Conservation (phyloP, 2,113 vertebrate genomes). For the Emydura subglobosa region DNA sequence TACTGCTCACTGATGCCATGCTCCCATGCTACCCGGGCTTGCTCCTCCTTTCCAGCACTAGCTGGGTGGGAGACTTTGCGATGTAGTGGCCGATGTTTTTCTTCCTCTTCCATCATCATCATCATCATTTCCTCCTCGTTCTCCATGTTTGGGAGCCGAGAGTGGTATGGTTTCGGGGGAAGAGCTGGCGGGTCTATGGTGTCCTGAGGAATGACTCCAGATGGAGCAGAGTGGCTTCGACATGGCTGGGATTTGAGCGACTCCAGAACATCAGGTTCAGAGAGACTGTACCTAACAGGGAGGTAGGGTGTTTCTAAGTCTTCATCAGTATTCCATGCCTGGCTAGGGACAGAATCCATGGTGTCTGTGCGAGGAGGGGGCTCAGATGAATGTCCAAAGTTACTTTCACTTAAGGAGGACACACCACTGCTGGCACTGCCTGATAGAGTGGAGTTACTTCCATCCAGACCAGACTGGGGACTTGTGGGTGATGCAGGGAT, state of each 20-base stretch:
- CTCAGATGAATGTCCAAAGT: constrained; percentile 88
- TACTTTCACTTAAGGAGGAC: constrained; percentile 95
- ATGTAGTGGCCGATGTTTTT: constrained; percentile 86
- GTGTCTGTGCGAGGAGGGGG: constrained; percentile 89
- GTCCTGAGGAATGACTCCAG: constrained; percentile 87
- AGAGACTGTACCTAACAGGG: constrained; percentile 93
- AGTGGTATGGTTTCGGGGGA: constrained; percentile 90
- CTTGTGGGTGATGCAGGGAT: constrained; percentile 96
- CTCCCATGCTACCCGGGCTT: constrained; percentile 92
- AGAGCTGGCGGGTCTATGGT: constrained; percentile 86
- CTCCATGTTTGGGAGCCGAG: constrained; percentile 82
- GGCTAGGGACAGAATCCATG: constrained; percentile 93
- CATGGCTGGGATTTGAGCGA: constrained; percentile 92
- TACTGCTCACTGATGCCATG: constrained; percentile 92
- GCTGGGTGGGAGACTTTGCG: constrained; percentile 90
- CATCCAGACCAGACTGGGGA: constrained; percentile 93
- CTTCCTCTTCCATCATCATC: constrained; percentile 87
- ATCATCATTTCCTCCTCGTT: constrained; percentile 84
- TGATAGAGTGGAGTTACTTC: constrained; percentile 95
- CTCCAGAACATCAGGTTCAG: constrained; percentile 91
- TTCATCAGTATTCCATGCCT: constrained; percentile 91
- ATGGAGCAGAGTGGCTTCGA: constrained; percentile 91
- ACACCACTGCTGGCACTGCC: constrained; percentile 97
- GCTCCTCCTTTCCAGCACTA: constrained; percentile 87
- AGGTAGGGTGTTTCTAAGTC: constrained; percentile 91